Base-by-base conservation (phyloP, 2,888 invertebrate species). In the Diogma glabrata region DNA sequence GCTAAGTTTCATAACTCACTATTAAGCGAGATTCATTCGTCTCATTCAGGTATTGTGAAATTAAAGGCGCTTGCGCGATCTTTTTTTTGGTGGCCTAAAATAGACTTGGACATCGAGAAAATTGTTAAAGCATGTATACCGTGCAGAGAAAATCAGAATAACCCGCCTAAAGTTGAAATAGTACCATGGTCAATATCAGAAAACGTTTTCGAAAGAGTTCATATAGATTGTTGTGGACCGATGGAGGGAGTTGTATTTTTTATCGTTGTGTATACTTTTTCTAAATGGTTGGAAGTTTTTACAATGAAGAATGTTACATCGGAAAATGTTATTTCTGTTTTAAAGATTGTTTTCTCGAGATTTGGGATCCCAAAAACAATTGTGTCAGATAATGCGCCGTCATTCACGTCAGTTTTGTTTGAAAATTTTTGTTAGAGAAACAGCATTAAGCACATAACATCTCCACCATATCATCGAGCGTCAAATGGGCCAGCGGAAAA, bases 191-290 rank as follows among this genome's bases (percentile, higher is more conserved):
- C n/a, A n/a, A n/a, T n/a, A n/a, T n/a, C n/a, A n/a, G n/a, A n/a
- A n/a, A n/a, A n/a, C n/a, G n/a, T n/a, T n/a, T n/a, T n/a, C n/a
- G n/a, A n/a, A n/a, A 28, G 56, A 52, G 49, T 58, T 22, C 56
- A 52, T 49, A 33, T 55, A 22, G 54, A 56, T 24, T 49, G 43
- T 14, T 14, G 22, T 14, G 52, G 45, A 19, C 45, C 30, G n/a
- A 36, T 36, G 6, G n/a, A 36, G n/a, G 36, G 14, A 12, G n/a
- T 9, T 5, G n/a, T n/a, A 5, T 46, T 38, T 6, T n/a, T 49
- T 3, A 19, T 49, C 14, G 4, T 36, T 9, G 19, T 16, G 5
- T 24, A 49, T 16, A 17, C 38, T 8, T 49, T 14, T 24, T 17
- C n/a, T 9, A 49, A 49, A 49, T 49, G 49, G 49, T 3, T 23